Conservation (phyloP, 2,797 vertebrate species). For the Pangasius mekongensis region DNA sequence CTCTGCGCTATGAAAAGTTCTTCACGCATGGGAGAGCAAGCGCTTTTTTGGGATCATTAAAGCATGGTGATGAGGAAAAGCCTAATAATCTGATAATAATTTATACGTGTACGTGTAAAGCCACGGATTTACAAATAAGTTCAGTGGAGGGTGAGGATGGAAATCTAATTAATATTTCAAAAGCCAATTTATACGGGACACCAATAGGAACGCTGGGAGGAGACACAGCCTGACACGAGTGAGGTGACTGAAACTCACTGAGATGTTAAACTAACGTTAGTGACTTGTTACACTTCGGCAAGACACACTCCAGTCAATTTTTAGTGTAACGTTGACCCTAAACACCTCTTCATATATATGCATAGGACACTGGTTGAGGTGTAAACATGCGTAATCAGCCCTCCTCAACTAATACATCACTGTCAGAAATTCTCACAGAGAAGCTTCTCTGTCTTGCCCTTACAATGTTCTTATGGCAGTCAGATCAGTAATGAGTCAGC, state of each 20-base stretch:
- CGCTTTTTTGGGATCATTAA: constrained; percentile 23
- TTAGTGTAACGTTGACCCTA: too few relatives aligned
- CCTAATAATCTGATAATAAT: background rate
- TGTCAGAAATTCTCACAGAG: constrained; percentile 27
- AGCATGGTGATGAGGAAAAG: constrained; percentile 19
- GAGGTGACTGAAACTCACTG: background rate
- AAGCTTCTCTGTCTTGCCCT: constrained; percentile 16
- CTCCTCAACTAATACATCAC: constrained; percentile 9
- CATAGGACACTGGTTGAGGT: background rate
- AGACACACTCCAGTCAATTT: background rate
- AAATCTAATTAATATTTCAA: background rate
- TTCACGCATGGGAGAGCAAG: background rate
- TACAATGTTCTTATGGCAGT: constrained; percentile 20
- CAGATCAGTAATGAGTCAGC: constrained; percentile 41
- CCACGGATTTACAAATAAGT: background rate
- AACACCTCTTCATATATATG: background rate
- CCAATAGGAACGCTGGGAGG: background rate
- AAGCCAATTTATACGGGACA: background rate
- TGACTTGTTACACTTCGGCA: background rate
- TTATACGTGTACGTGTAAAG: background rate
- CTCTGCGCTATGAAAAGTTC: constrained; percentile 25
- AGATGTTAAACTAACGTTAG: background rate
- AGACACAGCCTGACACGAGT: background rate
- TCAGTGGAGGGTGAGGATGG: background rate
- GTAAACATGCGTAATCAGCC: constrained; percentile 23